Evolutionary conservation across 2,888 invertebrate genomes (phyloP), one percentile per base, ranked within the genome.

Genomic region (Agonopterix subpropinquella): DNA sequence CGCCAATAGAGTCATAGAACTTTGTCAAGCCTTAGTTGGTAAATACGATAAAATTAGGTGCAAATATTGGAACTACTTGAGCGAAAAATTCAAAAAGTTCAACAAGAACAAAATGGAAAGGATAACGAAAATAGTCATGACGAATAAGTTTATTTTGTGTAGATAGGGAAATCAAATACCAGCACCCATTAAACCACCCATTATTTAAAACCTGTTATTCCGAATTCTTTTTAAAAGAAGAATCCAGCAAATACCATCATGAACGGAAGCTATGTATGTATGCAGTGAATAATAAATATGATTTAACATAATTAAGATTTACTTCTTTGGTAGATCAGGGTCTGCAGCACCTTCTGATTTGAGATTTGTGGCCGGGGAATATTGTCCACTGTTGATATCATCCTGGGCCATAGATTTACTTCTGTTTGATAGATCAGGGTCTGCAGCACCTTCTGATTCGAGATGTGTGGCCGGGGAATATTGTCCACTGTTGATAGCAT

Each of bases 11-110:
- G 95, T 95, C 0, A 81, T 92, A 51, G 87, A 93, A 78, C 78
- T 97, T 18, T 97, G 97, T 70, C 90, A 92, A 55, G 91, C 91
- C 15, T 89, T 98, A 70, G 92, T 94, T 1, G 91, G 89, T 13
- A 92, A 94, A 64, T 91, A 94, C 70, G 98, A 98, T 80, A 92
- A 92, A 64, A 95, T 97, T 58, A 90, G 98, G 57, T 89, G 91
- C 55, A 95, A 95, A 71, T 98, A 98, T 77, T 98, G 98, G 98
- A 91, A 93, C 64, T 96, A 94, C 67, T 87, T 96, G 48, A 80
- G 85, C 46, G 89, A 89, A 10, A 89, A 90, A 61, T 82, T 92
- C 55, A 64, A 54, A 79, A 73, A 52, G 59, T 64, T 11, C 70
- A 70, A 57, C 55, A 66, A 13, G 65, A 62, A 57, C 57, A 67